A percentile compares a stretch with the other conserved stretches of the same genome.
These are phyloP conservation scores for Epinotia nisella DNA, from an alignment of 2,888 invertebrate species.

Conservation along the genomic window DNA sequence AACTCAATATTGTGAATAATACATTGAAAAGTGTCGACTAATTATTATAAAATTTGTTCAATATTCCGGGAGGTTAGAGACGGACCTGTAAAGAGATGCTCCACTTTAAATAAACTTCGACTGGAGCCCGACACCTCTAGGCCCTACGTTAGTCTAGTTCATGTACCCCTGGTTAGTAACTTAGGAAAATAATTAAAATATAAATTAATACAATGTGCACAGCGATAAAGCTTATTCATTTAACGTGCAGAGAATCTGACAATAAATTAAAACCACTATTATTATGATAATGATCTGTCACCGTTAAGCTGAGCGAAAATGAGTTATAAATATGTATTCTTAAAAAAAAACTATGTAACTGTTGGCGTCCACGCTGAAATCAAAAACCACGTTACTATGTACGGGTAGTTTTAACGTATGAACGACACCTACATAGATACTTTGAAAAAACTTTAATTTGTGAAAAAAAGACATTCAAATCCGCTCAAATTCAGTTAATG, in stretches of 20 bases:
- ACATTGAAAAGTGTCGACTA: slow-evolving; percentile 48
- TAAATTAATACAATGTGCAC: slow-evolving; percentile 56
- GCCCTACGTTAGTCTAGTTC: neutral
- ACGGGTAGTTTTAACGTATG: no score
- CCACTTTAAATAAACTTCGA: slow-evolving; percentile 49
- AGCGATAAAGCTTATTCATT: slow-evolving; percentile 51
- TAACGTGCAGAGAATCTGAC: slow-evolving; percentile 55
- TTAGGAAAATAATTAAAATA: slow-evolving; percentile 52
- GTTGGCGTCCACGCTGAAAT: neutral
- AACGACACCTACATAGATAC: no score
- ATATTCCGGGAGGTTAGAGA: slow-evolving; percentile 73
- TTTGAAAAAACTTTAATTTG: no score
- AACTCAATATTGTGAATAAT: slow-evolving; percentile 58
- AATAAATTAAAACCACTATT: slow-evolving; percentile 37
- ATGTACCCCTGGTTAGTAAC: slow-evolving; percentile 64
- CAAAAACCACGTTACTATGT: no score
- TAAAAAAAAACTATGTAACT: no score
- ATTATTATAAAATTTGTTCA: slow-evolving; percentile 68
- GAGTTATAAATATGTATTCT: neutral
- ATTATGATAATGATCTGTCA: slow-evolving; percentile 20
- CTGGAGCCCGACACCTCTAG: slow-evolving; percentile 39
- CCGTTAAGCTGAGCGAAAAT: neutral
- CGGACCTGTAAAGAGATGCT: slow-evolving; percentile 78
- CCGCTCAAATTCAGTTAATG: neutral
- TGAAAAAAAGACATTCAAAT: neutral